Conservation (phyloP, 2,797 vertebrate genomes). For the Sebastes matsubarae region DNA sequence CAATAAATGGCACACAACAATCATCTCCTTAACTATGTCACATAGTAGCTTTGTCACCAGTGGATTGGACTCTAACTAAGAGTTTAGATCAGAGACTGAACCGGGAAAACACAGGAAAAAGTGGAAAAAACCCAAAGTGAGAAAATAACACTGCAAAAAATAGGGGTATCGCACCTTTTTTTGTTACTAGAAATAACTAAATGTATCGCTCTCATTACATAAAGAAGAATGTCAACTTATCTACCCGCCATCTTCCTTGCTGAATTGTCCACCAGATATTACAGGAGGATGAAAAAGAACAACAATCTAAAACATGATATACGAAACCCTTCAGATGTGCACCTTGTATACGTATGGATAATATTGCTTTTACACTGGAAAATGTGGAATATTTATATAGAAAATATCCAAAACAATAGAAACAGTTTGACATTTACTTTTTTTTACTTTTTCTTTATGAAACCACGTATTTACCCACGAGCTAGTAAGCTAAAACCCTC, state of each 20-base stretch:
- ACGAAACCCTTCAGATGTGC: constrained; percentile 56
- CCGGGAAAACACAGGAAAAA: neutral
- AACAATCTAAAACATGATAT: constrained; percentile 35
- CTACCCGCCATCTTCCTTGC: neutral
- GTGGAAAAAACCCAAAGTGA: neutral
- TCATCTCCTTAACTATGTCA: constrained; percentile 2
- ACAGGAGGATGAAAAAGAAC: constrained; percentile 22
- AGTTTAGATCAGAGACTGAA: neutral
- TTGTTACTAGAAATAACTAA: constrained; percentile 1
- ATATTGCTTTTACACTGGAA: constrained; percentile 84
- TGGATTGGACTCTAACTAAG: neutral
- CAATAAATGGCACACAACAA: constrained; percentile 14
- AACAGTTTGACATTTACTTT: constrained; percentile 74
- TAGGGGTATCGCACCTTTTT: neutral
- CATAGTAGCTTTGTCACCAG: neutral
- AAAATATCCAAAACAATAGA: constrained; percentile 82
- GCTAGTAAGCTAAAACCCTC: constrained; percentile 61
- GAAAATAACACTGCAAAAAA: neutral
- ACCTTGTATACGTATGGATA: constrained; percentile 63
- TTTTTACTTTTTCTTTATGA: constrained; percentile 66
- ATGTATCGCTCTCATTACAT: constrained; percentile 9
- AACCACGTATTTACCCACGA: constrained; percentile 73
- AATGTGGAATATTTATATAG: constrained; percentile 77
- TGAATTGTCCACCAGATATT: constrained; percentile 8
- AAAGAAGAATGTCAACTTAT: constrained; percentile 1